Base-by-base conservation (phyloP, 2,888 invertebrate species). In the Podotricha telesiphe region DNA sequence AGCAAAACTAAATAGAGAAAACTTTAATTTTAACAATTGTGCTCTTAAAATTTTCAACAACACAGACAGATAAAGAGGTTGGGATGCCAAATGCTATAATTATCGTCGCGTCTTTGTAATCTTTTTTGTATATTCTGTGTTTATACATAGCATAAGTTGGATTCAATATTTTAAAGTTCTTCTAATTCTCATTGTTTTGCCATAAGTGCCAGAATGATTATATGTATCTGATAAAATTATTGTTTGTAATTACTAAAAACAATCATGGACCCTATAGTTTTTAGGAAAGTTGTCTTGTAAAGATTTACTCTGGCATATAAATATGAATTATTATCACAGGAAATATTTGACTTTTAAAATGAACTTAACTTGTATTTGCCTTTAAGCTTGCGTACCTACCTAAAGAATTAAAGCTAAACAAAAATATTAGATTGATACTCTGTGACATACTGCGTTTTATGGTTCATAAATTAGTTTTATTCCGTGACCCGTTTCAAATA, bases 401-500 rank as follows among this genome's bases (percentile, higher is more conserved):
- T 28, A 2, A 34, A 19, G 34, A 50, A 20, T 10, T 62, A 2
- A 10, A 34, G 15, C 19, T 28, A 37, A 62, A 37, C 55, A 20
- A 34, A 62, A 55, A 28, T 19, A 64, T 65, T 67, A 50, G 65
- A 68, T 56, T 63, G 64, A 59, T 67, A 63, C 59, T 51, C 34
- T 68, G 66, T 81, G 74, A 80, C 79, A 78, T 77, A 81, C 78
- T 76, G 71, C 67, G 70, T 83, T 89, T 87, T 86, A 88, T 82
- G 83, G 79, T 79, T 80, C 83, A 86, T 87, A 85, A 84, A 84
- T 83, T 80, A 80, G 79, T 85, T 87, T 86, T 84, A 82, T 86
- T 82, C 78, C 83, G 81, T 84, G 84, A 82, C 82, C 82, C 81
- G 83, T 82, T 81, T 84, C 80, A 82, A 85, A 85, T 82, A 83